A percentile compares a stretch with the other conserved stretches of the same genome.
Evolutionary conservation across 2,888 invertebrate genomes (phyloP).

Genomic region (Xanthia icteritia): DNA sequence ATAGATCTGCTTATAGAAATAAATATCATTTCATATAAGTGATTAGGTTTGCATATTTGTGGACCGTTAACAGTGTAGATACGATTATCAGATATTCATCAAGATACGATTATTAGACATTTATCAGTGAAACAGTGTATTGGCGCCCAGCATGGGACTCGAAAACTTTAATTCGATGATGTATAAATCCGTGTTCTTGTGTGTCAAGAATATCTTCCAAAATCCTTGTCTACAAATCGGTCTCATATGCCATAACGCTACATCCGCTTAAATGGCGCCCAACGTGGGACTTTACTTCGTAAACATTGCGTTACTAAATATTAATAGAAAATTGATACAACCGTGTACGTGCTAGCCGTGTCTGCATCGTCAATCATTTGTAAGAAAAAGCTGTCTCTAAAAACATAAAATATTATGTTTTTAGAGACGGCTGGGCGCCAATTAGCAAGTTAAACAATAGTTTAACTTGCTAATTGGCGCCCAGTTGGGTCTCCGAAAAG

Average conservation of each 20-base stretch:
- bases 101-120: too few relatives aligned
- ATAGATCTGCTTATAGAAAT: too few relatives aligned
- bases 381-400: not conserved
- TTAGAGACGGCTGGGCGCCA: too few relatives aligned
- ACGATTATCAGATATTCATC: too few relatives aligned
- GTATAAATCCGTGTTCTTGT: not conserved
- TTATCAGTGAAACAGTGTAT: not conserved
- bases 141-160: slow-evolving; percentile 34
- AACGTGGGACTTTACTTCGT: not conserved
- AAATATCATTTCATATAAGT: not conserved
- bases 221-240: not conserved
- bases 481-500: slow-evolving; percentile 8
- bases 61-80: not conserved
- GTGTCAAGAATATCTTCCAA: not conserved
- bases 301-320: not conserved
- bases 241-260: too few relatives aligned
- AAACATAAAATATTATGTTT: too few relatives aligned
- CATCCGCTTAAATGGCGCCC: slow-evolving; percentile 17
- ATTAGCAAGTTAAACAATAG: too few relatives aligned
- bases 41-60: not conserved
- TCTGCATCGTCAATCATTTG: not conserved
- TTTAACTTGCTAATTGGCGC: slow-evolving; percentile 11
- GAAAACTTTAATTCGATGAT: not conserved
- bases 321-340: not conserved
- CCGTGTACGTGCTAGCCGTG: not conserved